These are phyloP conservation scores for Sminthurides aquaticus DNA, from an alignment of 2,888 invertebrate genomes.

Conservation along the genomic window DNA sequence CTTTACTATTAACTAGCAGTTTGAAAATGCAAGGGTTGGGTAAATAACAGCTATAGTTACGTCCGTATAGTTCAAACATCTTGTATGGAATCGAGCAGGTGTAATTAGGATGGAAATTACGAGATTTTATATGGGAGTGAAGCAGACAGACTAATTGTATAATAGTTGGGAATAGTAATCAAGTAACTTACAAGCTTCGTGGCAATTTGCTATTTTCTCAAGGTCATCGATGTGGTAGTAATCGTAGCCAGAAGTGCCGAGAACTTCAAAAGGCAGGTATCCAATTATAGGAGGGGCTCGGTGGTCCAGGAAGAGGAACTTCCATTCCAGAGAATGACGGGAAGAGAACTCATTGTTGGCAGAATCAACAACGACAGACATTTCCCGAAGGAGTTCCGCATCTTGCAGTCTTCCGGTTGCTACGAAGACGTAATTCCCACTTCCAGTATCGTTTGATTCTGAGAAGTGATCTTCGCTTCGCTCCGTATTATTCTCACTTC, in stretches of 20 bases:
- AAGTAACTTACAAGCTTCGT: slow-evolving; percentile 79
- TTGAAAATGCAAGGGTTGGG: too few species aligned
- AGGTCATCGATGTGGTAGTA: slow-evolving; percentile 92
- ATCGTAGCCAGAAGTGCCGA: slow-evolving; percentile 92
- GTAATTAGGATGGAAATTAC: too few species aligned
- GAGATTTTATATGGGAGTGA: too few species aligned
- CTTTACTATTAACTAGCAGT: too few species aligned
- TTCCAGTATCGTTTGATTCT: slow-evolving; percentile 15
- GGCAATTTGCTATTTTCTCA: slow-evolving; percentile 75
- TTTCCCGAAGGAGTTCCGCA: slow-evolving; percentile 75
- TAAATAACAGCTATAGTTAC: too few species aligned
- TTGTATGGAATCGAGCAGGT: too few species aligned
- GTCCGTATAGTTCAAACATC: too few species aligned
- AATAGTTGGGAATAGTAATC: too few species aligned
- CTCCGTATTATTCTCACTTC: slow-evolving; percentile 13
- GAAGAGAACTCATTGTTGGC: slow-evolving; percentile 80
- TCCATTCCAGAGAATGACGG: slow-evolving; percentile 90
- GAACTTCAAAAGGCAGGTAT: slow-evolving; percentile 85
- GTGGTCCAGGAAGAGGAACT: slow-evolving; percentile 86
- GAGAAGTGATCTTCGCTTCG: slow-evolving; percentile 16
- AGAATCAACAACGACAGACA: slow-evolving; percentile 65
- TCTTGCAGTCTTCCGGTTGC: slow-evolving; percentile 74
- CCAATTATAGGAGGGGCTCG: slow-evolving; percentile 85
- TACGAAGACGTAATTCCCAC: slow-evolving; percentile 56
- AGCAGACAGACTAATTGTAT: too few species aligned